Base-by-base conservation (phyloP, 2,888 invertebrate genomes). In the Trachelus iudaicus region DNA sequence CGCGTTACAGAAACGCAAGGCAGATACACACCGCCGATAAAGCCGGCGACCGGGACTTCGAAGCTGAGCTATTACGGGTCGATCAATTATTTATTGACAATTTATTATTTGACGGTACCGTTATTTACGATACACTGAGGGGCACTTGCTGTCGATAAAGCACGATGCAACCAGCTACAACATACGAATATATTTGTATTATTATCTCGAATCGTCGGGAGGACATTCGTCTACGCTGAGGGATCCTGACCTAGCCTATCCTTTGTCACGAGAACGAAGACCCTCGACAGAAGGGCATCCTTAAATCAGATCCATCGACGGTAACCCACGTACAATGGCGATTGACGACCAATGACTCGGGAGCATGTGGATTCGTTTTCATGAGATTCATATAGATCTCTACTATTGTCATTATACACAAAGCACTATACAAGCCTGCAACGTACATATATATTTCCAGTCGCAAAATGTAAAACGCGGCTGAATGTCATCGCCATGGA, bases 81-180 rank as follows among this genome's bases (percentile, higher is more conserved):
- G 82, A 85, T 82, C 87, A 82, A 82, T 85, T 87, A 85, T 88
- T 87, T 87, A 87, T 87, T 82, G 85, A 87, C 84, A 77, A 83
- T 83, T 84, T 83, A 83, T 84, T 87, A 23, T 56, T 83, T 81
- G 81, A 80, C 83, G 74, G 78, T 77, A 76, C 77, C 73, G 81
- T 84, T 83, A 83, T 84, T 84, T 79, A 84, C 81, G 79, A 78
- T 73, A 79, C 81, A 81, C 80, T 73, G 37, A 81, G 79, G 83
- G 23, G 23, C 56, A 56, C 56, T 56, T 9, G 56, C 6, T 56
- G 56, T 56, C 56, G 23, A 56, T 56, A 56, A 56, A 56, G 2
- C 23, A 56, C 9, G 56, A 23, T 23, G 56, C 23, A 23, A 56
- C 56, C 56, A 23, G 56, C 56, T 56, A 9, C 56, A 23, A 56